Percentiles rank a stretch among this genome's conserved stretches.
These are phyloP conservation scores for Scleropages formosus DNA, from an alignment of 2,797 vertebrate species.

Conservation along the genomic window DNA sequence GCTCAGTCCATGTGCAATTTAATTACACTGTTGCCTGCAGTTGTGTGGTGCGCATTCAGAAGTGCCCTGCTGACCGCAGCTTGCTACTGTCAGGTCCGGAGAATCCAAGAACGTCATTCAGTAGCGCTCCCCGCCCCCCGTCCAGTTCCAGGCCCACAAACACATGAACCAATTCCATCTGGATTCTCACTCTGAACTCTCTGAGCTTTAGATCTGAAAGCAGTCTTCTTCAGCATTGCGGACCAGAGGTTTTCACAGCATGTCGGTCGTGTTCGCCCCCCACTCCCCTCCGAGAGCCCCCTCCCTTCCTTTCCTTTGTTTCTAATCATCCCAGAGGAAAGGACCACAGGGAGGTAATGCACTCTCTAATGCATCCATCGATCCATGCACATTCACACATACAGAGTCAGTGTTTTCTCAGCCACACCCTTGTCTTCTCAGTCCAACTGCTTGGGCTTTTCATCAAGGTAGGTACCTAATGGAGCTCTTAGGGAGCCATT, in stretches of 20 bases:
- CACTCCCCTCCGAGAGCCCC: neutral
- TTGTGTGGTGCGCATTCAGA: neutral
- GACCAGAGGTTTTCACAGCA: neutral
- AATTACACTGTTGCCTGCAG: neutral
- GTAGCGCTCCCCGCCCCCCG: neutral
- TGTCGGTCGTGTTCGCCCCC: neutral
- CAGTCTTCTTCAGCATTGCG: slow-evolving; percentile 5
- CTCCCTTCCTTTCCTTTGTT: slow-evolving; percentile 17
- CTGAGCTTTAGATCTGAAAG: neutral
- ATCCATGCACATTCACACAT: slow-evolving; percentile 16
- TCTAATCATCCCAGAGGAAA: slow-evolving; percentile 29
- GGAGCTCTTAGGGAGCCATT: slow-evolving; percentile 6
- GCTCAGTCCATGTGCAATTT: too few relatives aligned
- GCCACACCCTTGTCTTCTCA: neutral
- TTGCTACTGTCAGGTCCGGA: neutral
- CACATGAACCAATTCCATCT: neutral
- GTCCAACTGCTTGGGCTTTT: neutral
- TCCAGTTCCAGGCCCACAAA: neutral
- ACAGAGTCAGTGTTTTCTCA: neutral
- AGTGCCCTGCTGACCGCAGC: neutral
- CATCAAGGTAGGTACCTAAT: slow-evolving; percentile 4
- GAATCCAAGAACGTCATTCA: neutral
- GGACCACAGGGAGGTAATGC: slow-evolving; percentile 27
- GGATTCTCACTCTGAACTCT: slow-evolving; percentile 12
- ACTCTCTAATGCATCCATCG: slow-evolving; percentile 34